phyloP scores from a whole-genome alignment of 2,113 vertebrate species.

The Notothenia rossii region DNA sequence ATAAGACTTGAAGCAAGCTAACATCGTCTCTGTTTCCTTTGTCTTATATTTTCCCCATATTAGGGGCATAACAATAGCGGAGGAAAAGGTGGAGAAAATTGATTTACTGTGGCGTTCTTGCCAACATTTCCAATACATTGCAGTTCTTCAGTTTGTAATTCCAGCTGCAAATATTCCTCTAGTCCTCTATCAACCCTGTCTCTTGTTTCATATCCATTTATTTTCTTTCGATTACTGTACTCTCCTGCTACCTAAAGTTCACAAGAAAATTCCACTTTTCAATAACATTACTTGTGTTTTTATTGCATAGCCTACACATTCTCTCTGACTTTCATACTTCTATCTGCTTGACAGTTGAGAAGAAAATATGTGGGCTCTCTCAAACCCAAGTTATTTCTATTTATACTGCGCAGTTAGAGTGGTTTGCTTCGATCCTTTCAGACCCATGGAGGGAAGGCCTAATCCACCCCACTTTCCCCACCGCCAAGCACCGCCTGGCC shows the following conservation, averaged over 20 bases:
- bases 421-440: conserved; percentile 53
- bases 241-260: conserved; percentile 20
- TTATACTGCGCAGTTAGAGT: conserved; percentile 62
- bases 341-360: conserved; percentile 40
- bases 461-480: conserved; percentile 44
- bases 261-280: conserved; percentile 49
- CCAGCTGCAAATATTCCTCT: conserved; percentile 59
- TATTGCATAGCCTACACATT: neutral
- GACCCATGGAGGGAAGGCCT: conserved; percentile 36
- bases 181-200: conserved; percentile 45
- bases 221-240: conserved; percentile 39
- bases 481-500: conserved; percentile 36
- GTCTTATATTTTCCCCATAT: no score
- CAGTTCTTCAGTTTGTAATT: conserved; percentile 40
- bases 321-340: conserved; percentile 7
- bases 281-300: conserved; percentile 34
- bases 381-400: conserved; percentile 64
- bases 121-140: conserved; percentile 30
- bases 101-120: conserved; percentile 46
- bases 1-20: no score
- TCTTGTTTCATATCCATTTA: conserved; percentile 56
- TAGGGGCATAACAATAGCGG: no score
- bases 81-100: conserved; percentile 43
- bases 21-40: no score
- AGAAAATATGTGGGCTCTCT: conserved; percentile 49